phyloP scores from a whole-genome alignment of 2,888 invertebrate genomes.

The Neoascia interrupta region DNA sequence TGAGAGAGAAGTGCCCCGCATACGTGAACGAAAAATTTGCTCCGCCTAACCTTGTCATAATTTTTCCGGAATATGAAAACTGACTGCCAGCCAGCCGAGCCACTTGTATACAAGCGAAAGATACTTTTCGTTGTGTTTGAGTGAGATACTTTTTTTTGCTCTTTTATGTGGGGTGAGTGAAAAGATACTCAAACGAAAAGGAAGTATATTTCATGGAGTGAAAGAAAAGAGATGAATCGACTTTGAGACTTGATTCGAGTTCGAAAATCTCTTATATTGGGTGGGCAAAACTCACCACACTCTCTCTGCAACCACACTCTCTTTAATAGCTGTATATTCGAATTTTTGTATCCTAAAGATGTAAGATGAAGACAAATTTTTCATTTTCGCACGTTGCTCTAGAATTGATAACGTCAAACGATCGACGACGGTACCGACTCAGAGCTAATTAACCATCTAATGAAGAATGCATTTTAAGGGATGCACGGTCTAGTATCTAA shows the following conservation, averaged over 20 bases:
- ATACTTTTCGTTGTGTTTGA: slow-evolving; percentile 55
- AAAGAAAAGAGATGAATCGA: neutral
- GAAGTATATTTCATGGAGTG: slow-evolving; percentile 10
- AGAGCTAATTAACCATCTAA: too few species aligned
- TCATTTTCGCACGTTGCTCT: slow-evolving; percentile 22
- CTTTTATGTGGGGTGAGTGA: neutral
- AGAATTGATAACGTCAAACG: too few species aligned
- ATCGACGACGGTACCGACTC: too few species aligned
- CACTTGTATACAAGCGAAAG: slow-evolving; percentile 20
- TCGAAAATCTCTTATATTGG: slow-evolving; percentile 55
- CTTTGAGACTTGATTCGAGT: neutral
- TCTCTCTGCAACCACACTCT: slow-evolving; percentile 39
- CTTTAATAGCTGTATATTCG: slow-evolving; percentile 22
- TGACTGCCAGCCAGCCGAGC: slow-evolving; percentile 40
- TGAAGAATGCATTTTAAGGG: slow-evolving; percentile 1
- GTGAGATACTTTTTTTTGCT: slow-evolving; percentile 14
- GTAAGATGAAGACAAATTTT: neutral
- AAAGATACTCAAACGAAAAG: slow-evolving; percentile 48
- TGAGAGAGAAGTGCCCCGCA: slow-evolving; percentile 40
- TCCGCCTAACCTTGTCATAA: slow-evolving; percentile 80
- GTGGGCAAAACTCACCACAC: slow-evolving; percentile 43
- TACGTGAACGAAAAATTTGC: slow-evolving; percentile 72
- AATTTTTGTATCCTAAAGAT: slow-evolving; percentile 9
- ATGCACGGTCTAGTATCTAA: slow-evolving; percentile 1
- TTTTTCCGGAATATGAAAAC: slow-evolving; percentile 71